Percentiles rank a stretch among this genome's conserved stretches.
These are phyloP conservation scores for Choreutis nemorana DNA, from an alignment of 2,888 invertebrate species.

Conservation along the genomic window DNA sequence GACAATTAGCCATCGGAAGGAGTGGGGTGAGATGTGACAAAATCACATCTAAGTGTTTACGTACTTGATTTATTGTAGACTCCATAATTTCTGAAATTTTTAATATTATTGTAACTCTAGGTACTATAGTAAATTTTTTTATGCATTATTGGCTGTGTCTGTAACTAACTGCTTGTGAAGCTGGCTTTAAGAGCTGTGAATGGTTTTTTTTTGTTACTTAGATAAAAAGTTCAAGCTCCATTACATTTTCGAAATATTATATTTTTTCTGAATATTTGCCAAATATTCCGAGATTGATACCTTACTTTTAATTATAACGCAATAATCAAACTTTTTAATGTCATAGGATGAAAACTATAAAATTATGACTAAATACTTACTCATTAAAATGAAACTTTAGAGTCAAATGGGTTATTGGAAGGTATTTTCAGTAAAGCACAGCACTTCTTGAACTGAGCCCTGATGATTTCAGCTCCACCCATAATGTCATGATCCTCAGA, in stretches of 20 bases:
- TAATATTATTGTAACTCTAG: too few species aligned
- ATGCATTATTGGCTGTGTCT: not conserved
- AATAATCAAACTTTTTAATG: not conserved
- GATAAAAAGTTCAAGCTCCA: not conserved
- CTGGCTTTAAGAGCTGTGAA: constrained; percentile 17
- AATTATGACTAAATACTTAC: not conserved
- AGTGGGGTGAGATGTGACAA: constrained; percentile 66
- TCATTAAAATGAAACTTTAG: constrained; percentile 67
- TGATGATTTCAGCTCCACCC: constrained; percentile 67
- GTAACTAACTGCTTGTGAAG: constrained; percentile 10
- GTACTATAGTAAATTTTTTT: too few species aligned
- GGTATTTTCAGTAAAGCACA: constrained; percentile 73
- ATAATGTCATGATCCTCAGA: constrained; percentile 72
- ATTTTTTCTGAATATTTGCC: not conserved
- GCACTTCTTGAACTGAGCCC: constrained; percentile 73
- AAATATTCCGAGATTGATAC: not conserved
- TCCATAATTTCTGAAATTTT: too few species aligned
- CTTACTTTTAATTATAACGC: not conserved
- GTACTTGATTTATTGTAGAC: constrained; percentile 22
- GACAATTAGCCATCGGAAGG: constrained; percentile 74
- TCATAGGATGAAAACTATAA: not conserved
- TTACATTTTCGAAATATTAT: not conserved
- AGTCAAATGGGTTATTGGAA: constrained; percentile 60
- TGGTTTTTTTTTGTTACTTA: too few species aligned
- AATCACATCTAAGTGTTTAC: constrained; percentile 50